Conservation (phyloP, 2,888 invertebrate genomes). For the Epinotia brunnichana region DNA sequence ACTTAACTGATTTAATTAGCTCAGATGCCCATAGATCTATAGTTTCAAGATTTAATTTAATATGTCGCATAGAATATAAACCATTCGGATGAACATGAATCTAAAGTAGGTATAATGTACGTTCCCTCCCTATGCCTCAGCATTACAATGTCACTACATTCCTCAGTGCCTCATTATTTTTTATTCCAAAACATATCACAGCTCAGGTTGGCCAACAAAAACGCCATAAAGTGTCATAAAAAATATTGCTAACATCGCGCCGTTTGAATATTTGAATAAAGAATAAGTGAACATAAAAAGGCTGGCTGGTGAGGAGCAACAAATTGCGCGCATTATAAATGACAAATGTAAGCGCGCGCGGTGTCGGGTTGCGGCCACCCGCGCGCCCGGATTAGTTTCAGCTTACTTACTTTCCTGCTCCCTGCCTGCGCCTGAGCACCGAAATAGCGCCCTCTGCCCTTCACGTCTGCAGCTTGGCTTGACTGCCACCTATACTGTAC, state of each 20-base stretch:
- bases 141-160: slow-evolving; percentile 23
- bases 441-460: slow-evolving; percentile 59
- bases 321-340: slow-evolving; percentile 84
- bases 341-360: slow-evolving; percentile 82
- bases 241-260: slow-evolving; percentile 71
- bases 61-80: background rate
- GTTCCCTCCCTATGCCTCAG: background rate
- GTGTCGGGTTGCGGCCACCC: slow-evolving; percentile 81
- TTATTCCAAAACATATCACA: slow-evolving; percentile 55
- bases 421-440: slow-evolving; percentile 56
- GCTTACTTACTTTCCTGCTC: slow-evolving; percentile 78
- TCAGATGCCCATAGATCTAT: background rate
- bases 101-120: slow-evolving; percentile 5
- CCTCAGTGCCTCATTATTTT: slow-evolving; percentile 22
- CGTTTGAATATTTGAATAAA: slow-evolving; percentile 77
- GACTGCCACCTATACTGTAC: slow-evolving; percentile 62
- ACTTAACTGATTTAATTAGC: slow-evolving; percentile 13
- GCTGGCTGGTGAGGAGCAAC: slow-evolving; percentile 75
- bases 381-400: slow-evolving; percentile 75
- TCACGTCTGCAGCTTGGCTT: slow-evolving; percentile 65
- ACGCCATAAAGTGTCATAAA: slow-evolving; percentile 70
- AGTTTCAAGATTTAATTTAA: background rate
- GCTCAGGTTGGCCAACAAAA: slow-evolving; percentile 59
- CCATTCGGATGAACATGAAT: background rate
- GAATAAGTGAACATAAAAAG: slow-evolving; percentile 78